These are phyloP conservation scores for Oxyscelio sp. DNA, from an alignment of 2,888 invertebrate species.

Conservation along the genomic window DNA sequence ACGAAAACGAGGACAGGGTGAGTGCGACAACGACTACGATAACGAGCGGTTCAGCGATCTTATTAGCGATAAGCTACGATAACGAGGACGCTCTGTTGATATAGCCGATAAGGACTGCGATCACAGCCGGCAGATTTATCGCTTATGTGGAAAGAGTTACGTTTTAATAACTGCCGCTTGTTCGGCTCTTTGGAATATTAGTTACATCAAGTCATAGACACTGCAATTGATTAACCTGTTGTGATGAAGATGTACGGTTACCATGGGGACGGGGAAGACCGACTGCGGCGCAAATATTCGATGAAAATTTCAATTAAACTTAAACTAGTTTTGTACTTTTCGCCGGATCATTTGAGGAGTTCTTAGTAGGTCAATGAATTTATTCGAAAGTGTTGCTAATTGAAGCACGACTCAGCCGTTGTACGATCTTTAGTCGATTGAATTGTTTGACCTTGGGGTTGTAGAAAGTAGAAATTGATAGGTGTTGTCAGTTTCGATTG, in stretches of 20 bases:
- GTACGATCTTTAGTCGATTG: too few relatives aligned
- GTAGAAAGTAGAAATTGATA: too few relatives aligned
- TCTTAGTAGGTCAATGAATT: too few relatives aligned
- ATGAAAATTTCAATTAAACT: too few relatives aligned
- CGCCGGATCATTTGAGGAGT: too few relatives aligned
- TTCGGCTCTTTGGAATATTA: conserved; percentile 19
- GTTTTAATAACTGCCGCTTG: conserved; percentile 15
- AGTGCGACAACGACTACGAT: conserved; percentile 84
- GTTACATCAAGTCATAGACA: conserved; percentile 19
- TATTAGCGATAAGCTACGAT: conserved; percentile 87
- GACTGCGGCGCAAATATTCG: too few relatives aligned
- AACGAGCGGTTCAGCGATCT: conserved; percentile 87
- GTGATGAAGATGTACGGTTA: conserved; percentile 20
- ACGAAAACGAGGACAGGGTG: conserved; percentile 86
- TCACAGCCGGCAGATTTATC: conserved; percentile 59
- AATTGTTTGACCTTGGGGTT: too few relatives aligned
- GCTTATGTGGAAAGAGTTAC: conserved; percentile 57
- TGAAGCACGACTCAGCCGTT: too few relatives aligned
- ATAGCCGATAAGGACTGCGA: conserved; percentile 78
- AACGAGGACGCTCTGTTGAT: conserved; percentile 82
- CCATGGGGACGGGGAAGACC: too few relatives aligned
- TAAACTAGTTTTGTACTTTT: too few relatives aligned
- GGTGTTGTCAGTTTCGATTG: too few relatives aligned
- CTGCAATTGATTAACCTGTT: conserved; percentile 61
- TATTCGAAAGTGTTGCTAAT: too few relatives aligned